phyloP scores from a whole-genome alignment of 1,140 invertebrate genomes.

The Anagrus nilaparvatae region DNA sequence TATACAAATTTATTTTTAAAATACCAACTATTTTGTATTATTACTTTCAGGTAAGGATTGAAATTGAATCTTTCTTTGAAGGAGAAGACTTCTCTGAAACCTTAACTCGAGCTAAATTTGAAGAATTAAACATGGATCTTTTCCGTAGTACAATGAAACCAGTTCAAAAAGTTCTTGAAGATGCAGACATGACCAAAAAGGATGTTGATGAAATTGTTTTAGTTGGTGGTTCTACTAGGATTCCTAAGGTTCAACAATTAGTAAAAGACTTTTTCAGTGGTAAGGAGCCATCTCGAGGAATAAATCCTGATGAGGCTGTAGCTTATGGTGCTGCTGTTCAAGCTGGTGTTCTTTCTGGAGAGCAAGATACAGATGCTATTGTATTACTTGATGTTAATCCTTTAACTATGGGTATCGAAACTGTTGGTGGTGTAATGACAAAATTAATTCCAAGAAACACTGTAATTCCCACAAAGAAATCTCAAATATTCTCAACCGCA shows the following conservation, averaged over 20 bases:
- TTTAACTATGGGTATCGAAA: conserved; percentile 98
- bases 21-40: neutral
- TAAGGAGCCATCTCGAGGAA: conserved; percentile 94
- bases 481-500: conserved; percentile 98
- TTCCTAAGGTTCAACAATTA: conserved; percentile 97
- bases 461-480: conserved; percentile 99
- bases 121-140: conserved; percentile 98
- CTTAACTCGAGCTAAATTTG: conserved; percentile 96
- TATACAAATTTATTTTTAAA: neutral
- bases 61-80: conserved; percentile 99
- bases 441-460: conserved; percentile 97
- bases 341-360: conserved; percentile 81
- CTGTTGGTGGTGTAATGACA: conserved; percentile 99
- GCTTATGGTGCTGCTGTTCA: conserved; percentile 98
- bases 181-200: conserved; percentile 97
- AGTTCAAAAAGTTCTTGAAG: conserved; percentile 95
- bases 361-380: conserved; percentile 92
- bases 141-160: conserved; percentile 98
- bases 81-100: conserved; percentile 99
- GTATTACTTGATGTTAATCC: conserved; percentile 97
- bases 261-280: conserved; percentile 98
- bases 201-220: conserved; percentile 98
- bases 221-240: conserved; percentile 97
- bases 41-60: conserved; percentile 67
- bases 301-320: conserved; percentile 97